These are phyloP conservation scores for Aromia moschata DNA, from an alignment of 2,888 invertebrate genomes.

Conservation along the genomic window DNA sequence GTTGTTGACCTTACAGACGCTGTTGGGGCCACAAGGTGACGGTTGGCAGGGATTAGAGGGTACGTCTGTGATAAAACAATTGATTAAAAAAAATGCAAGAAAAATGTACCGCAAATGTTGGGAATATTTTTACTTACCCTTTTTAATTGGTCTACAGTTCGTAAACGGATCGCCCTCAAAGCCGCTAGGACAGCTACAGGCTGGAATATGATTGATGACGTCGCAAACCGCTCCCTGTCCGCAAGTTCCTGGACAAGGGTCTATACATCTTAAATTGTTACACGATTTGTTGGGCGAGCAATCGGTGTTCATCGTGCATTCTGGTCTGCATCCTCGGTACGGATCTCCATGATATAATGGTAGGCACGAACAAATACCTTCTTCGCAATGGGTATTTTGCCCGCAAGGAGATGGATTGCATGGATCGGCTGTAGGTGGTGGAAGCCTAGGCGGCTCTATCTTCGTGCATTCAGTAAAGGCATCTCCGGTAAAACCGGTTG, in stretches of 20 bases:
- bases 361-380: slow-evolving; percentile 77
- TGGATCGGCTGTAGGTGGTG: slow-evolving; percentile 65
- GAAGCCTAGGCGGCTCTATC: slow-evolving; percentile 52
- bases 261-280: slow-evolving; percentile 77
- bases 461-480: slow-evolving; percentile 71
- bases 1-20: slow-evolving; percentile 70
- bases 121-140: slow-evolving; percentile 37
- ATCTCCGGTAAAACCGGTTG: slow-evolving; percentile 71
- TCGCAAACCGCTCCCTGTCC: slow-evolving; percentile 82
- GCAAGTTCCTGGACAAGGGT: slow-evolving; percentile 83
- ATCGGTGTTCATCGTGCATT: slow-evolving; percentile 83
- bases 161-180: slow-evolving; percentile 83
- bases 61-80: slow-evolving; percentile 42
- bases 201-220: slow-evolving; percentile 84
- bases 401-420: slow-evolving; percentile 83
- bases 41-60: slow-evolving; percentile 74
- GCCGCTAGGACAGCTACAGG: slow-evolving; percentile 78
- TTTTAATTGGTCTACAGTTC: slow-evolving; percentile 60
- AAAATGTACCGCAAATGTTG: too few species aligned
- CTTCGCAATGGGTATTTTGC: slow-evolving; percentile 77
- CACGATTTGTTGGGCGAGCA: slow-evolving; percentile 81
- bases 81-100: too few species aligned
- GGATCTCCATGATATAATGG: slow-evolving; percentile 79
- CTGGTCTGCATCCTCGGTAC: slow-evolving; percentile 78
- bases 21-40: slow-evolving; percentile 77